A percentile compares a stretch with the other conserved stretches of the same genome.
These are phyloP conservation scores for Punctoribates punctum DNA, from an alignment of 2,888 invertebrate genomes.

Conservation along the genomic window DNA sequence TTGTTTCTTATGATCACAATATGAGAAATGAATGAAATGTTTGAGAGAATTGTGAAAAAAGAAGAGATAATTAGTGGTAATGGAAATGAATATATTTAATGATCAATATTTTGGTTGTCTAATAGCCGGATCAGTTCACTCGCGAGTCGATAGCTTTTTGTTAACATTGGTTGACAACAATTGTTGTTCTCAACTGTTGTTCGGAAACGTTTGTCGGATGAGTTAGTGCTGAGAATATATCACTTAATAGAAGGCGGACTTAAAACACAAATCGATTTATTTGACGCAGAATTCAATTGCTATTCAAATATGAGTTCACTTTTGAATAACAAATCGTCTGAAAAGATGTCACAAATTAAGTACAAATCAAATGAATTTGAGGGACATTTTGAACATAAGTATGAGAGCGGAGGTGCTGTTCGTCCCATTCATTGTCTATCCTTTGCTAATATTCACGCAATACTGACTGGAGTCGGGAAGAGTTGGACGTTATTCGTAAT, in stretches of 20 bases:
- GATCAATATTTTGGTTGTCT: conserved; percentile 26
- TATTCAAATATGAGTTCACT: neutral
- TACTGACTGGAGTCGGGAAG: conserved; percentile 29
- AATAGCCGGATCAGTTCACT: neutral
- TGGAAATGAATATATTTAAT: neutral
- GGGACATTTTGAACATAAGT: neutral
- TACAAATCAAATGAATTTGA: neutral
- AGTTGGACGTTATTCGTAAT: conserved; percentile 18
- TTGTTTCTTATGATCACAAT: conserved; percentile 21
- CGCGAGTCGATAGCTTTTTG: too few relatives aligned
- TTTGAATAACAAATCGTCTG: neutral
- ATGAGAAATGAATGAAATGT: conserved; percentile 7
- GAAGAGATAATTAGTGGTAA: neutral
- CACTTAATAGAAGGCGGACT: conserved; percentile 32
- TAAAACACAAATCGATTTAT: neutral
- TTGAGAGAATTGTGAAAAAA: neutral
- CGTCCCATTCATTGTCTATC: neutral
- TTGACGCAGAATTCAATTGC: neutral
- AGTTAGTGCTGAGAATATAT: conserved; percentile 20
- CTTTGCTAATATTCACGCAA: neutral
- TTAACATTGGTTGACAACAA: too few relatives aligned
- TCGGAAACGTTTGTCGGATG: conserved; percentile 1
- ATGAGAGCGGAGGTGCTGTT: neutral
- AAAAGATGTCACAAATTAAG: conserved; percentile 10
- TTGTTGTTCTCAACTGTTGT: too few relatives aligned